phyloP scores from a whole-genome alignment of 2,797 vertebrate species.

The Glossophaga mutica region DNA sequence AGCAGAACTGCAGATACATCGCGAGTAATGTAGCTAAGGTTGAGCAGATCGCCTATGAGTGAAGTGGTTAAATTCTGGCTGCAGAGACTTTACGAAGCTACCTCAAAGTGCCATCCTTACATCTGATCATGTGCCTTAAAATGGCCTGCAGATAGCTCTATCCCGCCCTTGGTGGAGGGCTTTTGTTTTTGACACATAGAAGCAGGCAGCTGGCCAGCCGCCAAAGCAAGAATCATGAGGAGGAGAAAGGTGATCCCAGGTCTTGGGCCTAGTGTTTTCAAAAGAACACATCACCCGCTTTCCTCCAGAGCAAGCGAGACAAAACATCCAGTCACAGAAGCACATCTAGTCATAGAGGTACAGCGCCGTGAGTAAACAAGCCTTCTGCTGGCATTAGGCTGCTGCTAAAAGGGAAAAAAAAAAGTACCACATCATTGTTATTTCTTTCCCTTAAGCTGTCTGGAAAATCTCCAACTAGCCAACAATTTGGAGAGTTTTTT shows the following conservation, averaged over 20 bases:
- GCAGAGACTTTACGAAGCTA: neutral
- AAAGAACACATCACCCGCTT: conserved; percentile 4
- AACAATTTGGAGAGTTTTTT: neutral
- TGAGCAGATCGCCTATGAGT: neutral
- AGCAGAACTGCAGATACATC: neutral
- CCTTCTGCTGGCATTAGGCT: neutral
- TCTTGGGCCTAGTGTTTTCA: neutral
- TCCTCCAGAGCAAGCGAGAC: neutral
- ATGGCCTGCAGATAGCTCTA: neutral
- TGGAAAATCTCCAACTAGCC: neutral
- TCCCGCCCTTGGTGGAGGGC: neutral
- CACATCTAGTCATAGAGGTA: no score
- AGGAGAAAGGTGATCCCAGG: conserved; percentile 7
- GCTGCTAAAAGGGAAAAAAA: neutral
- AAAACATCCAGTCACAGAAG: neutral
- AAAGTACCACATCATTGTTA: rapidly evolving
- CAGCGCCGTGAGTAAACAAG: neutral
- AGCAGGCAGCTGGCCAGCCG: neutral
- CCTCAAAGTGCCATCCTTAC: neutral
- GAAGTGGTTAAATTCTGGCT: neutral
- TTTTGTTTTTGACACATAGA: conserved; percentile 31
- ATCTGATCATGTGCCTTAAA: neutral
- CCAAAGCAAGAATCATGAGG: conserved; percentile 35
- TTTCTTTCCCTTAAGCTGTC: neutral
- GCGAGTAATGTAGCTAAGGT: neutral